Evolutionary conservation across 1,140 invertebrate genomes (phyloP).

Genomic region (Hirudo medicinalis): DNA sequence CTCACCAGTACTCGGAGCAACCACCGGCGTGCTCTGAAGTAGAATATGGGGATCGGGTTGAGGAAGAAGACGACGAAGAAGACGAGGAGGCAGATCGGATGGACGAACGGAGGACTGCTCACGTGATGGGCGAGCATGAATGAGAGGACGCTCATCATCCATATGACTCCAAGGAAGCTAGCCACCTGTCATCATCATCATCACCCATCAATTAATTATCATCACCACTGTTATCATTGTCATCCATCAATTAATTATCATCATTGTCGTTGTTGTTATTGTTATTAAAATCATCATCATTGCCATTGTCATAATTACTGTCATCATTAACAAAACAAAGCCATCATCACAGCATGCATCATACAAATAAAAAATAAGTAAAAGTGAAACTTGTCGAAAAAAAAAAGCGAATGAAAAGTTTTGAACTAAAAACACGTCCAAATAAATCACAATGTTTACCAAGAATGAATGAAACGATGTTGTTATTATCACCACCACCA

Average conservation of each 20-base stretch:
- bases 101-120: slow-evolving; percentile 54
- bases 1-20: slow-evolving; percentile 47
- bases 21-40: slow-evolving; percentile 68
- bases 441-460: too few species aligned
- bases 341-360: too few species aligned
- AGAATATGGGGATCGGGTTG: slow-evolving; percentile 82
- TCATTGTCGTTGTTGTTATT: too few species aligned
- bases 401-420: too few species aligned
- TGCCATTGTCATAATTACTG: not conserved
- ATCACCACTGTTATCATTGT: not conserved
- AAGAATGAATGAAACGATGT: too few species aligned
- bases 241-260: not conserved
- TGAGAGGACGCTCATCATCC: slow-evolving; percentile 66
- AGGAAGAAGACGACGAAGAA: slow-evolving; percentile 78
- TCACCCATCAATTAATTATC: not conserved
- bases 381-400: too few species aligned
- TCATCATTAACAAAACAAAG: too few species aligned
- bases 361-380: too few species aligned
- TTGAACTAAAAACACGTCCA: too few species aligned
- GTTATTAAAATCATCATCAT: too few species aligned
- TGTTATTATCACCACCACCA: too few species aligned
- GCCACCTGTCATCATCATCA: slow-evolving; percentile 49
- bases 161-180: slow-evolving; percentile 83
- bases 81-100: slow-evolving; percentile 69
- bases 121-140: slow-evolving; percentile 65